Evolutionary conservation across 2,797 vertebrate species (phyloP), one percentile per base, ranked within the genome.

Genomic region (Pantherophis vulpinus): DNA sequence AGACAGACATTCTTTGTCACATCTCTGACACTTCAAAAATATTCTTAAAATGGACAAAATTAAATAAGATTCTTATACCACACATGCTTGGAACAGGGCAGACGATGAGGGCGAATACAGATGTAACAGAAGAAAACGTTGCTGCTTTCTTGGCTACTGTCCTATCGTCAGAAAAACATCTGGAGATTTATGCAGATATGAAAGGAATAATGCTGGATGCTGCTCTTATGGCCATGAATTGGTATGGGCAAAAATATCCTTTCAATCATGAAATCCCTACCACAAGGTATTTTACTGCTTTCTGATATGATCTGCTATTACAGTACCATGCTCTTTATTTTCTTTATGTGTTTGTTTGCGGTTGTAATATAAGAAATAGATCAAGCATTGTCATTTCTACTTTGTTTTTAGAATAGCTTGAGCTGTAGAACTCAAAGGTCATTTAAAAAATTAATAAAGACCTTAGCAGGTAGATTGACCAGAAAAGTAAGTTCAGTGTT

Each of bases 151-250:
- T 93, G 99, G 99, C 0, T 99, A 98, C 97, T 99, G 98, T 92
- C 98, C 97, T 99, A 79, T 99, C 99, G 99, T 98, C 98, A 95
- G 98, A 99, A 54, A 98, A 99, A 54, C 99, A 99, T 92, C 98
- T 99, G 95, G 94, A 98, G 94, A 87, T 99, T 96, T 99, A 99
- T 0, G 98, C 98, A 0, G 97, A 98, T 0, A 94, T 99, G 27
- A 99, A 99, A 94, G 99, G 99, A 9, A 97, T 99, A 47, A 91
- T 54, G 88, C 96, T 96, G 29, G 94, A 95, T 42, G 98, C 98
- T 0, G 93, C 97, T 0, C 95, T 96, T 0, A 94, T 94, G 1
- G 98, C 98, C 94, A 97, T 99, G 63, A 96, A 95, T 93, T 97
- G 98, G 99, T 99, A 97, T 0, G 0, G 13, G 0, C 0, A 2